Base-by-base conservation (phyloP, 2,888 invertebrate genomes). In the Anthrax anthrax region DNA sequence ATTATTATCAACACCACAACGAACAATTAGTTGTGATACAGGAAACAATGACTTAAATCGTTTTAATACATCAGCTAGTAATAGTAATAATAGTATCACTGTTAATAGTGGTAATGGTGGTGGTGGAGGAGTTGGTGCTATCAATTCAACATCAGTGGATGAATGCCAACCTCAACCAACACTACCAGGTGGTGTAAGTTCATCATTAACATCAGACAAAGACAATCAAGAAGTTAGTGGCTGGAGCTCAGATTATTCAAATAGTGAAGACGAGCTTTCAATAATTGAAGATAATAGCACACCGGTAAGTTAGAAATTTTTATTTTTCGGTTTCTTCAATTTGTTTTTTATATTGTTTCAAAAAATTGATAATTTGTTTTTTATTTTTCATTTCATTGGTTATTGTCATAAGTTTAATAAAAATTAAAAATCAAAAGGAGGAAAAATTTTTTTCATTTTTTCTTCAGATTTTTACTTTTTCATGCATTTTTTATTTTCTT, bases 231-330 rank as follows among this genome's bases (percentile, higher is more conserved):
- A 87, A 58, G 81, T 81, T 59, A 80, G 80, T 18, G 86, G 84
- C 59, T 91, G 90, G 86, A 90, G 89, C 57, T 90, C 89, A 2
- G 90, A 90, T 64, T 87, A 87, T 60, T 90, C 88, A 51, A 89
- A 90, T 57, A 87, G 87, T 53, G 91, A 89, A 53, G 90, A 90
- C 53, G 90, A 90, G 58, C 85, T 88, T 50, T 72, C 74, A 0
- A 71, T 75, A 51, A 70, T 76, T n/a, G 81, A 81, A 17, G 77
- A 77, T 50, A 79, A 76, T 55, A 67, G 69, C 44, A 70, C 72
- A 50, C 65, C 65, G 60, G 77, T 76, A 63, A 71, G 69, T 65
- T 23, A 23, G 5, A 8, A 23, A 23, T 23, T 23, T 23, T 6
- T 23, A 40, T 23, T 18, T 13, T 44, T 44, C 16, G 10, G 10